Conservation (phyloP, 2,797 vertebrate species). For the Jordanella pulchra region DNA sequence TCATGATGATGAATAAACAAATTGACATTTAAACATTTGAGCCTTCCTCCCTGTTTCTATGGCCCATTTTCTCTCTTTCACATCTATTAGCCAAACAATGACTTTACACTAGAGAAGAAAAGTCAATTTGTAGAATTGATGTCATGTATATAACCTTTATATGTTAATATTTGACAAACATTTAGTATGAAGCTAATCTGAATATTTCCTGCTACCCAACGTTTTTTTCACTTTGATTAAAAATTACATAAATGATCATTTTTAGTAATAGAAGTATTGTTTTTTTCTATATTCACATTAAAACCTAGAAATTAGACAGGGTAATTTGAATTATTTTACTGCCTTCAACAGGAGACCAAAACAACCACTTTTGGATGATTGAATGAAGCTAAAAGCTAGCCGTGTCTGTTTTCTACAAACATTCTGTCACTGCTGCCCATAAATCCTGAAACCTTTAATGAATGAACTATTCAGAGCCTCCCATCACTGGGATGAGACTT, state of each 20-base stretch:
- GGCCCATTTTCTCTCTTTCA: conserved; percentile 32
- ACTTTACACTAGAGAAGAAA: neutral
- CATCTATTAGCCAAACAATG: conserved; percentile 2
- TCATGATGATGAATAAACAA: too few species aligned
- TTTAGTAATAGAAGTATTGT: neutral
- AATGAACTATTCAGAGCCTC: conserved; percentile 24
- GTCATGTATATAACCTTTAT: neutral
- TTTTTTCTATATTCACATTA: neutral
- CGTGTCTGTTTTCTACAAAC: conserved; percentile 20
- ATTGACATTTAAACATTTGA: too few species aligned
- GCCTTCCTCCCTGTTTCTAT: conserved; percentile 22
- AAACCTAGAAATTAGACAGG: neutral
- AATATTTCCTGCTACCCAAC: neutral
- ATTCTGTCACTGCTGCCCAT: conserved; percentile 37
- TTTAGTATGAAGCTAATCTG: neutral
- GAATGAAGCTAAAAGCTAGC: neutral
- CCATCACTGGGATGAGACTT: conserved; percentile 12
- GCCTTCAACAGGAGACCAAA: neutral
- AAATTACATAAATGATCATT: neutral
- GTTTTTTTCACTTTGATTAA: neutral
- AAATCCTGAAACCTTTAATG: conserved; percentile 21
- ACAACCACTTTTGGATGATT: neutral
- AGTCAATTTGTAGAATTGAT: neutral
- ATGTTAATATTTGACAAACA: neutral
- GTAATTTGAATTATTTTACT: neutral